Evolutionary conservation across 2,888 invertebrate genomes (phyloP).

Genomic region (Synergus laeviventris): DNA sequence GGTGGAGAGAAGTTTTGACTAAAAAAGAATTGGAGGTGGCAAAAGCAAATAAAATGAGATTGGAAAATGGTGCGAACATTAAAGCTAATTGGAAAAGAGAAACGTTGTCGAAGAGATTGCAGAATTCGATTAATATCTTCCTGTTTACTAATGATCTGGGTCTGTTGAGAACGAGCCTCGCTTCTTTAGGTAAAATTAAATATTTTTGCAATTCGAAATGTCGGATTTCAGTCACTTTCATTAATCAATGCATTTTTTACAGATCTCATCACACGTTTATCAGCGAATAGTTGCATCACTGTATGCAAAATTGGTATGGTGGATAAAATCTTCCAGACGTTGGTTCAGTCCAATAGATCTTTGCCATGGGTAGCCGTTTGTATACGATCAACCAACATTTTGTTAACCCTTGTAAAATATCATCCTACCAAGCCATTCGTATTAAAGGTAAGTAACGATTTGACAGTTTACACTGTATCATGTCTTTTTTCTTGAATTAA

Average conservation of each 20-base stretch:
- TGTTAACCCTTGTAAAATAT: constrained; percentile 49
- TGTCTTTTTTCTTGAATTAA: too few relatives aligned
- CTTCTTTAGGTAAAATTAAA: constrained; percentile 71
- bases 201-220: not conserved
- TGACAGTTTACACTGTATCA: too few relatives aligned
- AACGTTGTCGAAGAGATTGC: constrained; percentile 70
- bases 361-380: constrained; percentile 51
- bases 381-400: constrained; percentile 47
- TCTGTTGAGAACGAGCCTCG: constrained; percentile 73
- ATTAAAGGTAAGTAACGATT: not conserved
- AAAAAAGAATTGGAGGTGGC: not conserved
- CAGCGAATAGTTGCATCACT: constrained; percentile 48
- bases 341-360: constrained; percentile 51
- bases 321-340: constrained; percentile 46
- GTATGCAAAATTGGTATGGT: constrained; percentile 41
- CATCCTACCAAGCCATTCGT: not conserved
- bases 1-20: constrained; percentile 48
- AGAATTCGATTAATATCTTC: constrained; percentile 68
- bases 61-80: constrained; percentile 79
- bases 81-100: constrained; percentile 80
- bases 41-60: constrained; percentile 50
- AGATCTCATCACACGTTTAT: constrained; percentile 51
- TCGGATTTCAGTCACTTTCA: not conserved
- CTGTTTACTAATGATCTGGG: constrained; percentile 66
- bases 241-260: not conserved